Evolutionary conservation across 2,888 invertebrate genomes (phyloP).

Genomic region (Amiota mariae): DNA sequence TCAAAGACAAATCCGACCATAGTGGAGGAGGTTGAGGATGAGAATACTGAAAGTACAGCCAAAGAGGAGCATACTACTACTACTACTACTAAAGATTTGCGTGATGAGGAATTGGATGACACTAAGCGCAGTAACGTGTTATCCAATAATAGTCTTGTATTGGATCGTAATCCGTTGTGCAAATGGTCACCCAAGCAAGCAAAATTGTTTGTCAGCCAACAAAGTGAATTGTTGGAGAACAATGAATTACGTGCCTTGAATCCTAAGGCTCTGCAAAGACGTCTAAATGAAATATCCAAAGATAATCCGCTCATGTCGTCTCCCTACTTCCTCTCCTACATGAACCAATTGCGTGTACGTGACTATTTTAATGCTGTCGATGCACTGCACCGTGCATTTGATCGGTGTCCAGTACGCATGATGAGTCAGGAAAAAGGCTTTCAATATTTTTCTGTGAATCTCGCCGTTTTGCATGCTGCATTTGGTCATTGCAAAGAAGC

Average conservation of each 20-base stretch:
- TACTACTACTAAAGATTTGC: slow-evolving; percentile 12
- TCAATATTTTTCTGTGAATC: slow-evolving; percentile 91
- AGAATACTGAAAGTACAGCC: slow-evolving; percentile 36
- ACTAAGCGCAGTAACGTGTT: slow-evolving; percentile 35
- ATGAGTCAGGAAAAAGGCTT: slow-evolving; percentile 86
- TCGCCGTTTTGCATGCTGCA: slow-evolving; percentile 89
- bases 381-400: slow-evolving; percentile 77
- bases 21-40: neutral
- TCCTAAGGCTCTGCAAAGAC: slow-evolving; percentile 83
- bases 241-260: slow-evolving; percentile 86
- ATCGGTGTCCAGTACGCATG: slow-evolving; percentile 81
- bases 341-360: slow-evolving; percentile 89
- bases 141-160: neutral
- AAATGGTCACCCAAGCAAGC: slow-evolving; percentile 92
- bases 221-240: slow-evolving; percentile 86
- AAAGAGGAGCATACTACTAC: slow-evolving; percentile 10
- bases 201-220: slow-evolving; percentile 90
- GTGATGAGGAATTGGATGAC: slow-evolving; percentile 29
- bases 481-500: slow-evolving; percentile 85
- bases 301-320: slow-evolving; percentile 71
- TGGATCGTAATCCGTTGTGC: slow-evolving; percentile 69
- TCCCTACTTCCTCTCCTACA: slow-evolving; percentile 87
- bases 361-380: slow-evolving; percentile 81
- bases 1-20: slow-evolving; percentile 41
- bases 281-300: slow-evolving; percentile 71